Percentiles rank a stretch among this genome's conserved stretches.
These are phyloP conservation scores for Salminus brasiliensis DNA, from an alignment of 2,113 vertebrate genomes.

Conservation along the genomic window DNA sequence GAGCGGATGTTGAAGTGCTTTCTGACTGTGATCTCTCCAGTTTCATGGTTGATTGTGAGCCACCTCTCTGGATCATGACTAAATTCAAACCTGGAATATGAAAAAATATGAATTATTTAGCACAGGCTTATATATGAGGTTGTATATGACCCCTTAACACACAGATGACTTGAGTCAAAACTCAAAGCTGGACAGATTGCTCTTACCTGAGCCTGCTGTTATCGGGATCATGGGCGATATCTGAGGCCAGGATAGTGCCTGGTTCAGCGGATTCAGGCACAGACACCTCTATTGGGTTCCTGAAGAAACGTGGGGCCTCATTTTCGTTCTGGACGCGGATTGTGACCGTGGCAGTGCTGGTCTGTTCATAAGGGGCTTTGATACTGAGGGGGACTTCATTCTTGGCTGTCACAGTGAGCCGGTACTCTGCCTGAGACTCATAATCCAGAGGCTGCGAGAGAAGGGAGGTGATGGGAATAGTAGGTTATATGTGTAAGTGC, in stretches of 20 bases:
- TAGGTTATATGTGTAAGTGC: background rate
- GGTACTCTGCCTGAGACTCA: conserved; percentile 72
- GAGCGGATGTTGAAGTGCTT: conserved; percentile 81
- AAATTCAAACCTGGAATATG: conserved; percentile 80
- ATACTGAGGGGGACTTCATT: conserved; percentile 79
- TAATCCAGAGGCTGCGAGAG: conserved; percentile 86
- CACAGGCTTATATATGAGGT: too few relatives aligned
- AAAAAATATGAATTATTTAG: background rate
- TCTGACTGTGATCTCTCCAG: conserved; percentile 79
- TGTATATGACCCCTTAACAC: too few relatives aligned
- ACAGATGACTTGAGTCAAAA: too few relatives aligned
- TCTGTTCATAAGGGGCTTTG: conserved; percentile 63
- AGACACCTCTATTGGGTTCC: conserved; percentile 81
- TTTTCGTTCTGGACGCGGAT: conserved; percentile 85
- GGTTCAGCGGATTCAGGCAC: conserved; percentile 81
- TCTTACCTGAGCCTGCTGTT: conserved; percentile 78
- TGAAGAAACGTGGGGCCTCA: conserved; percentile 83
- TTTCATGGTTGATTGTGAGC: conserved; percentile 79
- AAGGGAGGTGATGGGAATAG: conserved; percentile 20
- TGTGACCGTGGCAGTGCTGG: conserved; percentile 76
- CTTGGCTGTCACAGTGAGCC: conserved; percentile 78
- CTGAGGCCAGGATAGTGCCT: conserved; percentile 78
- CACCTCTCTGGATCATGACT: conserved; percentile 85
- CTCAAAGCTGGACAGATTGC: too few relatives aligned
- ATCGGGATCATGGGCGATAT: conserved; percentile 87